These are phyloP conservation scores for Heteromurus nitidus DNA, from an alignment of 2,888 invertebrate genomes.

Conservation along the genomic window DNA sequence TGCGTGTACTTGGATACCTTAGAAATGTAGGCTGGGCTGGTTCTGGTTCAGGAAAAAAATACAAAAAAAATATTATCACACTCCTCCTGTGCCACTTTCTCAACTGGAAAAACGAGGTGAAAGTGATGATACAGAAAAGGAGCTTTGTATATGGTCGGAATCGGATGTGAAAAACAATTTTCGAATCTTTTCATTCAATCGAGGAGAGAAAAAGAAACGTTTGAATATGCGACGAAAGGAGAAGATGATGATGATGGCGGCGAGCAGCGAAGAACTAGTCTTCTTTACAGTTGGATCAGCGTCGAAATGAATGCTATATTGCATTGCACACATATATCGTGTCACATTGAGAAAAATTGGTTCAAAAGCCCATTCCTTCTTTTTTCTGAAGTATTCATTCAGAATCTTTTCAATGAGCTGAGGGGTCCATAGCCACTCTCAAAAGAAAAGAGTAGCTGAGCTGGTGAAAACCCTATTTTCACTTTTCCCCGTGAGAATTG, in stretches of 20 bases:
- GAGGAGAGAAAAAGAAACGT: constrained; percentile 16
- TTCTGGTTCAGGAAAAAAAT: constrained; percentile 20
- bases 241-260: constrained; percentile 29
- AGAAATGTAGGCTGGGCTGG: constrained; percentile 2
- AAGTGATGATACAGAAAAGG: constrained; percentile 17
- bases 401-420: not conserved
- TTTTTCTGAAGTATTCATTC: too few relatives aligned
- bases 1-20: not conserved
- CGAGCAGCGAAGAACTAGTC: too few relatives aligned
- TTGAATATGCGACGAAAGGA: constrained; percentile 9
- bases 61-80: constrained; percentile 15
- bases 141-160: not conserved
- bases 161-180: constrained; percentile 5
- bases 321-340: too few relatives aligned
- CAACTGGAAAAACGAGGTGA: constrained; percentile 40
- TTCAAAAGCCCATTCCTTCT: too few relatives aligned
- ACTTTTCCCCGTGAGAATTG: constrained; percentile 40
- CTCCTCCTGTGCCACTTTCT: constrained; percentile 13
- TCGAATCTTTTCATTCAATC: constrained; percentile 5
- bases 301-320: too few relatives aligned
- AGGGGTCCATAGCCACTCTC: constrained; percentile 16
- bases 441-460: constrained; percentile 24
- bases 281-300: too few relatives aligned
- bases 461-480: constrained; percentile 29
- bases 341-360: too few relatives aligned